Conservation (phyloP, 2,888 invertebrate species). For the Emmelina monodactyla region DNA sequence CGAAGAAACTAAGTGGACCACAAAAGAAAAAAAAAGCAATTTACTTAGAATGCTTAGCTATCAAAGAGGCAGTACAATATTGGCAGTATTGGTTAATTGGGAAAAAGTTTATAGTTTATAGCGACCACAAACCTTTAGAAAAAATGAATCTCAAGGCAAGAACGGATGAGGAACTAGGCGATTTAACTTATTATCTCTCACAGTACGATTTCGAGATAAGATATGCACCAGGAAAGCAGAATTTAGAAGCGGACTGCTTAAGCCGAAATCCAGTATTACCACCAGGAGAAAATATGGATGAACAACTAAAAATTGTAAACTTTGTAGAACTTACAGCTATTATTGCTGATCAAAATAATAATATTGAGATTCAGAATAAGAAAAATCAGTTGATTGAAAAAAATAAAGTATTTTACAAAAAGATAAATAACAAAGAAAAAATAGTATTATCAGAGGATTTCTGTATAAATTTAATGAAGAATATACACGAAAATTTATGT, state of each 20-base stretch:
- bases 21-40: slow-evolving; percentile 17
- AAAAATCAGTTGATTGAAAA: slow-evolving; percentile 11
- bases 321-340: slow-evolving; percentile 18
- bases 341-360: slow-evolving; percentile 13
- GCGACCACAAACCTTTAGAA: slow-evolving; percentile 14
- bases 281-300: slow-evolving; percentile 14
- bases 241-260: slow-evolving; percentile 16
- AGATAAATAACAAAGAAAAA: slow-evolving; percentile 10
- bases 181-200: slow-evolving; percentile 20
- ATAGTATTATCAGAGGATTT: slow-evolving; percentile 17
- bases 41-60: slow-evolving; percentile 16
- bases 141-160: too few relatives aligned
- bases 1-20: slow-evolving; percentile 14
- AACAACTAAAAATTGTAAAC: slow-evolving; percentile 17
- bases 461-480: slow-evolving; percentile 16
- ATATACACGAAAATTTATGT: slow-evolving; percentile 15
- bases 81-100: slow-evolving; percentile 17
- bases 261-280: slow-evolving; percentile 19
- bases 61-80: slow-evolving; percentile 16
- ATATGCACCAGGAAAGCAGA: slow-evolving; percentile 10
- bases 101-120: slow-evolving; percentile 13
- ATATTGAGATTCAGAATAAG: slow-evolving; percentile 4
- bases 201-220: slow-evolving; percentile 20
- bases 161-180: slow-evolving; percentile 20
- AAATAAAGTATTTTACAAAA: slow-evolving; percentile 13